phyloP scores from a whole-genome alignment of 2,797 vertebrate genomes.

The Gymnocypris eckloni region DNA sequence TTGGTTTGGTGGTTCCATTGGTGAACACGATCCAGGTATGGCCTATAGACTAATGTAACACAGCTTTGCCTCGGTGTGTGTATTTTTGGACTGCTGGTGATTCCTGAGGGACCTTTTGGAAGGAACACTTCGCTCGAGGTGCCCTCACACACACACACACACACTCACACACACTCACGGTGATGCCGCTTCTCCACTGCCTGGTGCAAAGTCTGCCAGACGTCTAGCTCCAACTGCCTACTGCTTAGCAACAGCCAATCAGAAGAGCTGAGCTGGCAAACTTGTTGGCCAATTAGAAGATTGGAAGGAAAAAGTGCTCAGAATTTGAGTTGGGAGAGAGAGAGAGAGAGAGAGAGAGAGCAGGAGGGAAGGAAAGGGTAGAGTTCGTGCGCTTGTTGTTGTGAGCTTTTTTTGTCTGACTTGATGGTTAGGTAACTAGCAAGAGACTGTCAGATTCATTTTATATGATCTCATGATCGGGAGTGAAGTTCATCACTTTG shows the following conservation, averaged over 20 bases:
- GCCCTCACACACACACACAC: conserved; percentile 52
- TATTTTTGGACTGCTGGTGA: conserved; percentile 62
- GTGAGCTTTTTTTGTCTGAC: conserved; percentile 53
- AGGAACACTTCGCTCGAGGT: conserved; percentile 55
- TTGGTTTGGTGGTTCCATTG: not conserved
- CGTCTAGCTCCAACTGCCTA: conserved; percentile 77
- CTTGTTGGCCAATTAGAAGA: conserved; percentile 77
- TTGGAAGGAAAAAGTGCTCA: conserved; percentile 75
- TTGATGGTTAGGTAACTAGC: conserved; percentile 70
- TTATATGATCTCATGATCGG: conserved; percentile 66
- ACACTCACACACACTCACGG: conserved; percentile 32
- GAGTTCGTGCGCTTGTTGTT: conserved; percentile 67
- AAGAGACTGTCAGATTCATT: conserved; percentile 67
- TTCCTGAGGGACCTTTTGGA: conserved; percentile 60
- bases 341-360: conserved; percentile 47
- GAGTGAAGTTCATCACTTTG: not conserved
- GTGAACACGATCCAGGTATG: conserved; percentile 18
- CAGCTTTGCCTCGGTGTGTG: conserved; percentile 54
- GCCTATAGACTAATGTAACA: conserved; percentile 33
- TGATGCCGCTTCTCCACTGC: conserved; percentile 55
- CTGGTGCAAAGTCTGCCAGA: conserved; percentile 62
- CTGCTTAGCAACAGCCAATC: conserved; percentile 88
- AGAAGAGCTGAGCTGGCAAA: conserved; percentile 67
- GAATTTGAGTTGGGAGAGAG: conserved; percentile 77
- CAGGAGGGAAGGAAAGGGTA: conserved; percentile 38